Evolutionary conservation across 2,113 vertebrate genomes (phyloP).

Genomic region (Mesembrinibis cayennensis): DNA sequence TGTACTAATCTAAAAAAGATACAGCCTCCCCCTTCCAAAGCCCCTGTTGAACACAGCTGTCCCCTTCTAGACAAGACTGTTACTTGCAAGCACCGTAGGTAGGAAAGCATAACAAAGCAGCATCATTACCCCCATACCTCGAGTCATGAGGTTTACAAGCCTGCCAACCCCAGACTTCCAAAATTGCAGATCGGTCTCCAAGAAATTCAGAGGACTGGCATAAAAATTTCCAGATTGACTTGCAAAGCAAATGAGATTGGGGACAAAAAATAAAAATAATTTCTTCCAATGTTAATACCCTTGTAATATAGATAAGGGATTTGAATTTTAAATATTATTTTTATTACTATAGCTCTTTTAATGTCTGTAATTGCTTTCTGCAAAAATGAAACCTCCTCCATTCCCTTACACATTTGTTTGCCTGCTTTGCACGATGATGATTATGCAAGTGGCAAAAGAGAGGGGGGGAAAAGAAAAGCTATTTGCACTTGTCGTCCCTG

Average conservation of each 20-base stretch:
- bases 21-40: not conserved
- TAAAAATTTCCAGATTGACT: not conserved
- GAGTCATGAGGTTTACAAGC: not conserved
- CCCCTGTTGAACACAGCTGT: not conserved
- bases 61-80: not conserved
- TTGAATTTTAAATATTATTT: slow-evolving; percentile 65
- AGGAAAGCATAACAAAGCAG: not conserved
- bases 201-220: not conserved
- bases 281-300: slow-evolving; percentile 18
- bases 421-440: not conserved
- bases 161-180: not conserved
- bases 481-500: not conserved
- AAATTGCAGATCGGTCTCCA: not conserved
- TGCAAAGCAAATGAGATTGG: slow-evolving; percentile 18
- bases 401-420: slow-evolving; percentile 7
- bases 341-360: slow-evolving; percentile 62
- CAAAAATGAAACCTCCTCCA: slow-evolving; percentile 4
- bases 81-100: not conserved
- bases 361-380: slow-evolving; percentile 51
- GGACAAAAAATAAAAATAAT: not conserved
- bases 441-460: not conserved
- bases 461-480: not conserved
- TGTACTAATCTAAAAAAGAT: not conserved
- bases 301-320: slow-evolving; percentile 55
- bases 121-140: fast-evolving